phyloP scores from a whole-genome alignment of 2,797 vertebrate genomes.

The Gorsachius magnificus region DNA sequence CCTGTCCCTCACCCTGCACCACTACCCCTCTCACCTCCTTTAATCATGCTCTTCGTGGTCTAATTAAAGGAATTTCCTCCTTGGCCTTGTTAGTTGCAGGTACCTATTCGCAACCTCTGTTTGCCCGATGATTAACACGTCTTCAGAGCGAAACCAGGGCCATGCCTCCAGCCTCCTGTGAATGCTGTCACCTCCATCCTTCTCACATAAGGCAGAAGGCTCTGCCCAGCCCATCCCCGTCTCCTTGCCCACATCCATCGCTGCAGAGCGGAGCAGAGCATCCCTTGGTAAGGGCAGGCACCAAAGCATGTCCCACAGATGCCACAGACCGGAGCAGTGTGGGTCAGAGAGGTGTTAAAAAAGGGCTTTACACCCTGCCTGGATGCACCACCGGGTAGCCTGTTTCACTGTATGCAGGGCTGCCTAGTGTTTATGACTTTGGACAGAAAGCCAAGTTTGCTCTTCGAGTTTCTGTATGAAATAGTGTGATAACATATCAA shows the following conservation, averaged over 20 bases:
- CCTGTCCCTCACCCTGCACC: not conserved
- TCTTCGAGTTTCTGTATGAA: not conserved
- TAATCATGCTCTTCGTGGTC: not conserved
- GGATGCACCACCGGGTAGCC: not conserved
- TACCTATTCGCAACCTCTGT: not conserved
- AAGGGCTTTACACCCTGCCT: not conserved
- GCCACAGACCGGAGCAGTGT: not conserved
- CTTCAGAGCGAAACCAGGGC: not conserved
- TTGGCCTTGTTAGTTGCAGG: not conserved
- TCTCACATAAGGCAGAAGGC: not conserved
- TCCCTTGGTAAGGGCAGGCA: not conserved
- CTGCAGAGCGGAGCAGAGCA: not conserved
- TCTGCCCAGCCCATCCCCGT: not conserved
- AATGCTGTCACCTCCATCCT: not conserved
- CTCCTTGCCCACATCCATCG: not conserved
- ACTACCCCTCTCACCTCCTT: not conserved
- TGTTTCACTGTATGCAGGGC: not conserved
- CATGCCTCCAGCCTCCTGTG: not conserved
- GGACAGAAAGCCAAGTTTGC: slow-evolving; percentile 10
- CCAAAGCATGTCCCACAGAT: not conserved
- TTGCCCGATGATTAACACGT: rapidly evolving
- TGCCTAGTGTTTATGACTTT: not conserved
- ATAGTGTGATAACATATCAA: slow-evolving; percentile 34
- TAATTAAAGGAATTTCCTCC: slow-evolving; percentile 15
- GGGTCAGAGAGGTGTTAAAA: not conserved